phyloP scores from a whole-genome alignment of 2,113 vertebrate species.

The Gobio gobio region DNA sequence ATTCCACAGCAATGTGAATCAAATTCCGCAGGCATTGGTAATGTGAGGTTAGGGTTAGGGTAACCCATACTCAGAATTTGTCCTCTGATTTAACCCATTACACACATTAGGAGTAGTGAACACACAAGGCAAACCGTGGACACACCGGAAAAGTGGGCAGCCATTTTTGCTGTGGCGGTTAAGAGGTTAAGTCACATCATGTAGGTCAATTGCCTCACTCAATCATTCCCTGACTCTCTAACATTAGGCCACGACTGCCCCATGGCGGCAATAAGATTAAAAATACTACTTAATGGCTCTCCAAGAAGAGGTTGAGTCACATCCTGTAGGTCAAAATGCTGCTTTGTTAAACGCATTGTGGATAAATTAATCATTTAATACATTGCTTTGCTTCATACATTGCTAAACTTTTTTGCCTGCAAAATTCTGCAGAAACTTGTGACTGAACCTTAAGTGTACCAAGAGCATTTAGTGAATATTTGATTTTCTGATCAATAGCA shows the following conservation, averaged over 20 bases:
- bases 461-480: constrained; percentile 11
- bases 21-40: not conserved
- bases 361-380: not conserved
- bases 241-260: no score
- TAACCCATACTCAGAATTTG: no score
- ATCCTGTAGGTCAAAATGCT: not conserved
- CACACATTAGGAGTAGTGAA: no score
- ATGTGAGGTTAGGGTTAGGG: not conserved
- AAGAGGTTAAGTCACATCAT: no score
- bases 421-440: not conserved
- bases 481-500: constrained; percentile 33
- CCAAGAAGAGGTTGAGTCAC: not conserved
- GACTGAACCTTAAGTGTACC: not conserved
- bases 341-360: constrained; percentile 19
- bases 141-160: no score
- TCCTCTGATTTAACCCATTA: no score
- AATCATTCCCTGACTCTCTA: no score
- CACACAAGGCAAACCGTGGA: no score
- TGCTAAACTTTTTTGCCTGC: not conserved
- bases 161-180: no score
- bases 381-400: not conserved
- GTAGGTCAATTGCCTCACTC: no score
- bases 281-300: not conserved
- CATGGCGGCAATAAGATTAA: not conserved
- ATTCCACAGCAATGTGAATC: not conserved